Conservation (phyloP, 2,113 vertebrate genomes). For the Casuarius casuarius region DNA sequence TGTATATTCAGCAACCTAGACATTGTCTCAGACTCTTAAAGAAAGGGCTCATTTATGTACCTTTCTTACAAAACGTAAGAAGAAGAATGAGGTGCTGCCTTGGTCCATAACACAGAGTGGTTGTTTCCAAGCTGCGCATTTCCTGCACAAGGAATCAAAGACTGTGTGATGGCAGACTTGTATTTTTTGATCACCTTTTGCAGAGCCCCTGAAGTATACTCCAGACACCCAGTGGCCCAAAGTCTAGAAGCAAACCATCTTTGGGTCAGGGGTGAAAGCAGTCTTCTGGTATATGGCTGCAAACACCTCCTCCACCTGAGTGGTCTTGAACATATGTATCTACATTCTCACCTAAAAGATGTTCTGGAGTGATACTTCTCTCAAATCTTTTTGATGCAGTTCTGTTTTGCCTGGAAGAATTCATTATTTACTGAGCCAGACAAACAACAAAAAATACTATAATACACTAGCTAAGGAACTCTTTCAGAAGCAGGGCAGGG, state of each 20-base stretch:
- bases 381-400: not conserved
- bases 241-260: not conserved
- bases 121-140: not conserved
- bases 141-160: not conserved
- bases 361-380: not conserved
- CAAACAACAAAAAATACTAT: not conserved
- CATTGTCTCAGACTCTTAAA: not conserved
- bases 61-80: not conserved
- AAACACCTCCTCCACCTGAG: not conserved
- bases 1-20: not conserved
- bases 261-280: not conserved
- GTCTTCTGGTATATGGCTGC: not conserved
- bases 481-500: not conserved
- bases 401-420: not conserved
- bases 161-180: not conserved
- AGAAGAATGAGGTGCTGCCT: not conserved
- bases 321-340: not conserved
- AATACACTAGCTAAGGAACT: not conserved
- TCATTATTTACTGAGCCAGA: not conserved
- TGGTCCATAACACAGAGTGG: rapidly evolving
- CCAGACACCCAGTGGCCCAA: not conserved
- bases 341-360: not conserved
- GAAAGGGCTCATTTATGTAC: not conserved
- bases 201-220: not conserved
- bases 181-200: not conserved